Evolutionary conservation across 2,888 invertebrate species (phyloP).

Genomic region (Catocala nupta): DNA sequence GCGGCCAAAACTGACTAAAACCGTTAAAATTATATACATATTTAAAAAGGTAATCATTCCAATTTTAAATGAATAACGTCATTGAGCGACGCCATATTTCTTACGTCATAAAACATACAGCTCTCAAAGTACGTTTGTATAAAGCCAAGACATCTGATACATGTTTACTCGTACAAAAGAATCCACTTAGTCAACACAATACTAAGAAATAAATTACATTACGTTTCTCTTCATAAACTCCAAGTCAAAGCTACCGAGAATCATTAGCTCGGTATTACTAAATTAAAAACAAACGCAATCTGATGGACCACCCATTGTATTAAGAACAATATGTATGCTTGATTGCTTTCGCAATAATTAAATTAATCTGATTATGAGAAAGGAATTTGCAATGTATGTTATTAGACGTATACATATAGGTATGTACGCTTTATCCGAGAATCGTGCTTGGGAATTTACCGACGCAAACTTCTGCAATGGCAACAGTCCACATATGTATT

Average conservation of each 20-base stretch:
- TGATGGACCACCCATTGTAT: slow-evolving; percentile 52
- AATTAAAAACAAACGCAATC: slow-evolving; percentile 44
- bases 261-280: slow-evolving; percentile 38
- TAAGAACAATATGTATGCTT: slow-evolving; percentile 16
- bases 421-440: too few species aligned
- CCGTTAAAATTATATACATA: too few species aligned
- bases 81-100: too few species aligned
- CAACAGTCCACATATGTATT: too few species aligned
- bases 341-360: slow-evolving; percentile 4
- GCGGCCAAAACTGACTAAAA: too few species aligned
- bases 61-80: too few species aligned
- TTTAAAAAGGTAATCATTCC: too few species aligned
- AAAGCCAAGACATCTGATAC: slow-evolving; percentile 5
- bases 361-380: slow-evolving; percentile 15
- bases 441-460: too few species aligned
- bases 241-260: slow-evolving; percentile 44
- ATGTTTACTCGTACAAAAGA: neutral
- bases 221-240: slow-evolving; percentile 13
- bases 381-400: slow-evolving; percentile 3
- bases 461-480: too few species aligned
- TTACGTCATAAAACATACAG: too few species aligned
- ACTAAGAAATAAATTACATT: slow-evolving; percentile 16
- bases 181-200: slow-evolving; percentile 8
- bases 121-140: too few species aligned
- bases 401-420: neutral